Base-by-base conservation (phyloP, 1,140 invertebrate genomes). In the Planococcus citri region DNA sequence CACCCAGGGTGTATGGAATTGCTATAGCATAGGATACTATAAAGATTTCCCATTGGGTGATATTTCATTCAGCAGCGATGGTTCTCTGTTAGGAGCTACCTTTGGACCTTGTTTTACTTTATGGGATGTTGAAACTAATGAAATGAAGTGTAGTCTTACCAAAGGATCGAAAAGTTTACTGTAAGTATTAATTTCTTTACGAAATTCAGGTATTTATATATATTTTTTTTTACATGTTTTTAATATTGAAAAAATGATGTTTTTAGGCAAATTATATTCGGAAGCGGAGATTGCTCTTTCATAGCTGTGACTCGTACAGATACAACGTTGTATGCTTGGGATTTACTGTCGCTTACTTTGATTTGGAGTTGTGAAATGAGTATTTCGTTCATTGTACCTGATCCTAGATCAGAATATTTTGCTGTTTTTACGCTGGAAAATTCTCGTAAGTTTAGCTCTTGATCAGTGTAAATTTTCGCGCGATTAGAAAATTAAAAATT, bases 21-120 rank as follows among this genome's bases (percentile, higher is more conserved):
- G 87, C 76, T 79, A 83, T 20, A 84, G 83, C 60, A 78, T 85
- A 27, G 85, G 86, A 1, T 83, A 79, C 68, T 91, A 90, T 75
- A 79, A 83, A 22, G 78, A 86, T 73, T 73, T 86, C 17, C 72
- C 79, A 6, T 78, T 84, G 41, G 81, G 80, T 27, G 79, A 81
- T 71, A 79, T 85, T 0, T 81, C 79, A 60, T 92, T 91, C 76
- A 87, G 88, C 0, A 79, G 83, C 58, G 91, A 94, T 79, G 88
- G 88, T 27, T 91, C 90, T 0, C 74, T 91, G 20, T 74, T 93
- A 21, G 88, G 84, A 24, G 86, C 88, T 22, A 83, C 82, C 9
- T 93, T 89, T 80, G 83, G 79, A 25, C 80, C 82, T n/a, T 83
- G 80, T 58, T 74, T 91, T 25, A 91, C 89, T 4, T 75, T 90